Evolutionary conservation across 1,140 invertebrate species (phyloP).

Genomic region (Brachystomella parvula): DNA sequence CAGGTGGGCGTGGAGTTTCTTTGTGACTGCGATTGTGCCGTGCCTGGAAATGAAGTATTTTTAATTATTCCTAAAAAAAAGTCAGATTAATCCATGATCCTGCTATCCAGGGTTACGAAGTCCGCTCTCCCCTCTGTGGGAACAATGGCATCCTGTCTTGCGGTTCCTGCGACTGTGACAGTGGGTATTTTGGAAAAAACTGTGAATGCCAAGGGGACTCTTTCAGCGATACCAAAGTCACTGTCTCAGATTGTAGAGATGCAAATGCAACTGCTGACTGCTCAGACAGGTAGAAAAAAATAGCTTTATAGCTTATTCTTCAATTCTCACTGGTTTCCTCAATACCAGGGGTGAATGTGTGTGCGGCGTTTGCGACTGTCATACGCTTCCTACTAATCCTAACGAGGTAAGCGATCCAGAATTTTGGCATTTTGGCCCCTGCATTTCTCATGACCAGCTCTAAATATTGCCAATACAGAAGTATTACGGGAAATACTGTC

Average conservation of each 20-base stretch:
- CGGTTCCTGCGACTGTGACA: slow-evolving; percentile 61
- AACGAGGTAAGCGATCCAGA: neutral
- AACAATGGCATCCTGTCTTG: neutral
- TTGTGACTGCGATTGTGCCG: slow-evolving; percentile 62
- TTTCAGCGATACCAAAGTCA: slow-evolving; percentile 43
- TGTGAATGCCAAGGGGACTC: slow-evolving; percentile 71
- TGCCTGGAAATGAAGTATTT: neutral
- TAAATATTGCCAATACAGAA: neutral
- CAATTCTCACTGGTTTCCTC: too few species aligned
- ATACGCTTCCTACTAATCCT: neutral
- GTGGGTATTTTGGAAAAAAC: slow-evolving; percentile 65
- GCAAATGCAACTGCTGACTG: slow-evolving; percentile 65
- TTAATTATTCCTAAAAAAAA: neutral
- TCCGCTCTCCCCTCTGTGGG: neutral
- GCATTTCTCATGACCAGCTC: neutral
- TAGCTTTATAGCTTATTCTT: too few species aligned
- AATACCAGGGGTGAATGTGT: slow-evolving; percentile 60
- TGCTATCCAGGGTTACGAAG: slow-evolving; percentile 1
- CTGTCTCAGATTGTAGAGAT: slow-evolving; percentile 53
- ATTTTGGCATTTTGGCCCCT: too few species aligned
- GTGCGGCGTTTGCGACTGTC: slow-evolving; percentile 72
- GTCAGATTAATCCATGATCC: neutral
- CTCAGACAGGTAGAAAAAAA: slow-evolving; percentile 41
- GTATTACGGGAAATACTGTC: neutral
- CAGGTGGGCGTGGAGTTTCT: slow-evolving; percentile 73